These are phyloP conservation scores for Leptopilina clavipes DNA, from an alignment of 1,140 invertebrate species.

Conservation along the genomic window DNA sequence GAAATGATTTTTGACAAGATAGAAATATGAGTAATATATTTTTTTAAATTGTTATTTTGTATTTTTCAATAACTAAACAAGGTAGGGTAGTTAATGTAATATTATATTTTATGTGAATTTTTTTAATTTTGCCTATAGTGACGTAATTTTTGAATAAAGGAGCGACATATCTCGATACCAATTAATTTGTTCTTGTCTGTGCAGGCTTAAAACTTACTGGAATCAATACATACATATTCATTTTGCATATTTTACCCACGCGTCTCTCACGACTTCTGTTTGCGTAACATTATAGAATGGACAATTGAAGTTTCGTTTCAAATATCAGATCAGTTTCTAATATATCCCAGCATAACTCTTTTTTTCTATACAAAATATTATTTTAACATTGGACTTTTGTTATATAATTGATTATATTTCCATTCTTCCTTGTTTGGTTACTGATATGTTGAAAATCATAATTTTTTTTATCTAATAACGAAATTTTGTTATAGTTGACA, in stretches of 20 bases:
- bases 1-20: too few relatives aligned
- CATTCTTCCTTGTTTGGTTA: too few relatives aligned
- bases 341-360: not conserved
- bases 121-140: not conserved
- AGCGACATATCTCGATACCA: slow-evolving; percentile 6
- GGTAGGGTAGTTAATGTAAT: not conserved
- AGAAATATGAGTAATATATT: too few relatives aligned
- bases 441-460: too few relatives aligned
- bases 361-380: not conserved
- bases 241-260: slow-evolving; percentile 34
- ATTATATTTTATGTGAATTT: not conserved
- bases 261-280: slow-evolving; percentile 30
- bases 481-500: too few relatives aligned
- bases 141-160: slow-evolving; percentile 8
- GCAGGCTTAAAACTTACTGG: slow-evolving; percentile 15
- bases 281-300: slow-evolving; percentile 33
- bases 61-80: too few relatives aligned
- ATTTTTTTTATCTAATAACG: too few relatives aligned
- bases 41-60: too few relatives aligned
- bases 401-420: too few relatives aligned
- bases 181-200: slow-evolving; percentile 5
- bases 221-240: slow-evolving; percentile 34
- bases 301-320: slow-evolving; percentile 25
- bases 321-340: slow-evolving; percentile 24
- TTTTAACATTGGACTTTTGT: not conserved